These are phyloP conservation scores for Gymnocypris eckloni DNA, from an alignment of 2,797 vertebrate genomes.

Conservation along the genomic window DNA sequence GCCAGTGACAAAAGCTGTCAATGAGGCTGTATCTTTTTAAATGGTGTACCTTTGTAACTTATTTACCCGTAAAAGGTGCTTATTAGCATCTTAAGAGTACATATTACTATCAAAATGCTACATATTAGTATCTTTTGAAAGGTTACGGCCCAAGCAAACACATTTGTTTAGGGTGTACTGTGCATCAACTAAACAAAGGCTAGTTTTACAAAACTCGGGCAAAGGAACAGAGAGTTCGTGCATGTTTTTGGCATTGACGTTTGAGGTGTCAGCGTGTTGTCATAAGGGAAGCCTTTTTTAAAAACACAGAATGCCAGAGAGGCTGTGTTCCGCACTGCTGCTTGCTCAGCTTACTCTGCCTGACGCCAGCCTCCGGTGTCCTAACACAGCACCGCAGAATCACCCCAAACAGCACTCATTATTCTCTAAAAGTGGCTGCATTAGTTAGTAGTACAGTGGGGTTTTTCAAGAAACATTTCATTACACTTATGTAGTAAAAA, in stretches of 20 bases:
- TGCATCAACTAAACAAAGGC: constrained; percentile 9
- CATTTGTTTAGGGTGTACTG: not conserved
- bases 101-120: not conserved
- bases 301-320: constrained; percentile 64
- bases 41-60: not conserved
- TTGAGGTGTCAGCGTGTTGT: constrained; percentile 50
- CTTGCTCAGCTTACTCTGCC: constrained; percentile 37
- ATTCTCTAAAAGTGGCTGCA: not conserved
- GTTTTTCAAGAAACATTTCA: not conserved
- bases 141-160: not conserved
- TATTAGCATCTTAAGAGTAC: not conserved
- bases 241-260: constrained; percentile 38
- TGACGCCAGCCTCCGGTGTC: constrained; percentile 28
- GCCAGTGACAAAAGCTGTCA: not conserved
- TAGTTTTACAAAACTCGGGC: not conserved
- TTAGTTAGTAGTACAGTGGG: not conserved
- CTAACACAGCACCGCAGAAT: not conserved
- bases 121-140: not conserved
- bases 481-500: not conserved
- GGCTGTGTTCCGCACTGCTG: constrained; percentile 62
- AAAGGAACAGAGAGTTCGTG: constrained; percentile 2
- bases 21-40: not conserved
- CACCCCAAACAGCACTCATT: not conserved
- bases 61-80: not conserved
- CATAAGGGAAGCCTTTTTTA: constrained; percentile 46